These are phyloP conservation scores for Rhabdophis nuchalis DNA, from an alignment of 2,797 vertebrate genomes.

Conservation along the genomic window DNA sequence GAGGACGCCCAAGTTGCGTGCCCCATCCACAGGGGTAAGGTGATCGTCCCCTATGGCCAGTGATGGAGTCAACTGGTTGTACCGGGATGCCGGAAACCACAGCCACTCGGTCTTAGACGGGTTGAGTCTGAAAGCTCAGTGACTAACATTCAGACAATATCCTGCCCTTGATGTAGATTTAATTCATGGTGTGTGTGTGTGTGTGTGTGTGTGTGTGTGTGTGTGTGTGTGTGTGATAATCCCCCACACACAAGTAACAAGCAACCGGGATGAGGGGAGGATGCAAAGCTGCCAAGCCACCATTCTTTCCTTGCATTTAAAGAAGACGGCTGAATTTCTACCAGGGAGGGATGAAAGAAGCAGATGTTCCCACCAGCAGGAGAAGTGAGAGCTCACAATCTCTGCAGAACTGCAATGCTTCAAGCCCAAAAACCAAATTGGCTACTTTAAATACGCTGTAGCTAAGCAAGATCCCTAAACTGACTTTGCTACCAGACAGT, in stretches of 20 bases:
- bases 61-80: too few relatives aligned
- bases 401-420: neutral
- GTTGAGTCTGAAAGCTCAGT: too few relatives aligned
- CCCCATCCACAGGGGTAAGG: too few relatives aligned
- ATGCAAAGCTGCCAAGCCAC: neutral
- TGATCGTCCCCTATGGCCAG: too few relatives aligned
- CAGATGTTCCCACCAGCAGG: neutral
- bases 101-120: too few relatives aligned
- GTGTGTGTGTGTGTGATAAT: neutral
- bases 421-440: neutral
- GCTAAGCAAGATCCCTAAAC: neutral
- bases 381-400: neutral
- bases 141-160: neutral
- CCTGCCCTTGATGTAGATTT: neutral
- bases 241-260: neutral
- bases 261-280: neutral
- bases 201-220: neutral
- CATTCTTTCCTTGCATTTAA: neutral
- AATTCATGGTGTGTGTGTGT: neutral
- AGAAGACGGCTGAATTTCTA: neutral
- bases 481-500: neutral
- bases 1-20: too few relatives aligned
- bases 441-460: neutral
- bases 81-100: too few relatives aligned
- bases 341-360: neutral